A percentile compares a stretch with the other conserved stretches of the same genome.
Evolutionary conservation across 1,140 invertebrate genomes (phyloP).

Genomic region (Danaus plexippus): DNA sequence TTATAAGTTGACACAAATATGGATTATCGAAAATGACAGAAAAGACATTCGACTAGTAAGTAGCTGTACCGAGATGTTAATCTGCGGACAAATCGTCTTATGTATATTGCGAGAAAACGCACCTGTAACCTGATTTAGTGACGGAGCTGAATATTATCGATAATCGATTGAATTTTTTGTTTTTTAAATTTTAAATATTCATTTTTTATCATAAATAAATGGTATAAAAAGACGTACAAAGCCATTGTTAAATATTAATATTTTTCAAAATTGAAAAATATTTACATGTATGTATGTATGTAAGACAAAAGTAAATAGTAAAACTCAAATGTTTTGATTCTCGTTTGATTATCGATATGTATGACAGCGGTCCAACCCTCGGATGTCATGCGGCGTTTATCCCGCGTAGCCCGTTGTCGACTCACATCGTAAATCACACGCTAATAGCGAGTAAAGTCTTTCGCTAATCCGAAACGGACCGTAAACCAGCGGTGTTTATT

Average conservation of each 20-base stretch:
- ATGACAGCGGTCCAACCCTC: conserved; percentile 23
- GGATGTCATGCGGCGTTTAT: conserved; percentile 48
- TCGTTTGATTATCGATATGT: conserved; percentile 29
- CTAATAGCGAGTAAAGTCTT: conserved; percentile 64
- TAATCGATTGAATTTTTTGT: conserved; percentile 24
- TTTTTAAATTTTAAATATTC: conserved; percentile 1
- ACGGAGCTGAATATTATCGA: conserved; percentile 13
- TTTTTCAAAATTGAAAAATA: too few relatives aligned
- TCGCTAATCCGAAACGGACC: conserved; percentile 56
- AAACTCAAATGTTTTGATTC: too few relatives aligned
- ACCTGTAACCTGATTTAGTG: conserved; percentile 55
- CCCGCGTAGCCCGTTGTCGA: conserved; percentile 36
- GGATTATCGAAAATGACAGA: conserved; percentile 24
- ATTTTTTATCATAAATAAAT: too few relatives aligned
- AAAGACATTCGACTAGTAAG: conserved; percentile 25
- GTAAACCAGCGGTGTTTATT: conserved; percentile 2
- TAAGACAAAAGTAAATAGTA: too few relatives aligned
- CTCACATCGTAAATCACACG: conserved; percentile 63
- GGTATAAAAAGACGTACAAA: too few relatives aligned
- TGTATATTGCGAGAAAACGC: conserved; percentile 49
- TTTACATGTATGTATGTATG: too few relatives aligned
- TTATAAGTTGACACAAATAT: conserved; percentile 16
- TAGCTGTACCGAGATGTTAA: conserved; percentile 47
- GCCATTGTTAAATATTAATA: too few relatives aligned
- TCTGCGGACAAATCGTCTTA: conserved; percentile 53